Evolutionary conservation across 2,888 invertebrate species (phyloP).

Genomic region (Dryadula phaetusa): DNA sequence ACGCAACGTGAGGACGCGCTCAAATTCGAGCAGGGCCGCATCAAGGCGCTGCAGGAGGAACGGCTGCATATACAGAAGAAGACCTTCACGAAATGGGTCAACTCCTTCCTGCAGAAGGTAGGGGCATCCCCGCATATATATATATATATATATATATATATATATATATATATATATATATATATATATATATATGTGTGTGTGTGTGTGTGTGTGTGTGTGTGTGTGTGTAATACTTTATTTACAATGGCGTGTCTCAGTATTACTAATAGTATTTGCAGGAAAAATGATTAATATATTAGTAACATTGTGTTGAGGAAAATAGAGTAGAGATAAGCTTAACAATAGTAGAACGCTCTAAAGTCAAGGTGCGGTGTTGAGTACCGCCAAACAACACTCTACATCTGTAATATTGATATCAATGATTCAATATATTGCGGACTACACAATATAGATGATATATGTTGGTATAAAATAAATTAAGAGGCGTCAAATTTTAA

Average conservation of each 20-base stretch:
- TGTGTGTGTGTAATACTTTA: not conserved
- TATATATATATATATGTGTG: not conserved
- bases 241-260: too few relatives aligned
- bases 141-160: not conserved
- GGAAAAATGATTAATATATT: constrained; percentile 17
- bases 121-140: too few relatives aligned
- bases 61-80: constrained; percentile 99
- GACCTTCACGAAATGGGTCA: constrained; percentile 99
- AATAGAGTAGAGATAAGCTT: too few relatives aligned
- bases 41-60: constrained; percentile 98
- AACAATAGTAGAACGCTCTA: too few relatives aligned
- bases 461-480: too few relatives aligned
- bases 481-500: too few relatives aligned
- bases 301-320: not conserved
- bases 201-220: not conserved
- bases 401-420: too few relatives aligned
- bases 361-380: not conserved
- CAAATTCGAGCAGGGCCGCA: constrained; percentile 98
- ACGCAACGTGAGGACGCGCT: constrained; percentile 95
- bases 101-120: constrained; percentile 97
- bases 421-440: too few relatives aligned
- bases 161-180: not conserved
- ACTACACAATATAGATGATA: too few relatives aligned
- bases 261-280: not conserved
- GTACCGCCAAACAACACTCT: not conserved